Conservation (phyloP, 2,797 vertebrate species). For the Astyanax mexicanus region DNA sequence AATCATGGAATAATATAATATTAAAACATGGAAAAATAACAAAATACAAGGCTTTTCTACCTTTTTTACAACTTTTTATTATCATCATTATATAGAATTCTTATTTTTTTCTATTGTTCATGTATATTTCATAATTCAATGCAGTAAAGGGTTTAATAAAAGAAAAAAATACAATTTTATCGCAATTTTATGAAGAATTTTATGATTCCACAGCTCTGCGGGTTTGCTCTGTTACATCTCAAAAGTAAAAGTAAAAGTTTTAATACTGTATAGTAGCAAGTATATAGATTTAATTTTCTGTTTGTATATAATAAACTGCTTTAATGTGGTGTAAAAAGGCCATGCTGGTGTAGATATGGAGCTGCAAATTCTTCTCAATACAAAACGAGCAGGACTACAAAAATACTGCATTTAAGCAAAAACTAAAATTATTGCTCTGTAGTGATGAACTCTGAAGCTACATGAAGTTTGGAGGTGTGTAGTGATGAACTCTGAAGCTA, state of each 20-base stretch:
- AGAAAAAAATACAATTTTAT: background rate
- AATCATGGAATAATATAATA: too few species aligned
- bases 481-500: too few species aligned
- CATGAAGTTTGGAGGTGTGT: too few species aligned
- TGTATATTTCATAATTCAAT: too few species aligned
- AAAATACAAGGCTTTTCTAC: too few species aligned
- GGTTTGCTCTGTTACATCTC: background rate
- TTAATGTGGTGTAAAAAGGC: background rate
- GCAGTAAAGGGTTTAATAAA: too few species aligned
- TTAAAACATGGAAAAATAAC: too few species aligned
- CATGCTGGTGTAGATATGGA: constrained; percentile 13
- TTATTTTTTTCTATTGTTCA: too few species aligned
- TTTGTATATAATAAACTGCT: background rate
- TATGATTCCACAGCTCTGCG: background rate
- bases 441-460: too few species aligned
- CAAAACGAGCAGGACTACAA: constrained; percentile 47
- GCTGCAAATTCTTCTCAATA: constrained; percentile 23
- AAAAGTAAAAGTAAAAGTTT: background rate
- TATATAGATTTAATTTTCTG: background rate
- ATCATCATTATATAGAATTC: too few species aligned
- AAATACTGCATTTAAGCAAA: constrained; percentile 45
- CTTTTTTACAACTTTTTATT: too few species aligned
- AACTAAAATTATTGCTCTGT: constrained; percentile 25
- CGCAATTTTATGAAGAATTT: background rate
- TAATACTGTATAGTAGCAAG: background rate